Evolutionary conservation across 2,113 vertebrate genomes (phyloP).

Genomic region (Hystrix brachyura): DNA sequence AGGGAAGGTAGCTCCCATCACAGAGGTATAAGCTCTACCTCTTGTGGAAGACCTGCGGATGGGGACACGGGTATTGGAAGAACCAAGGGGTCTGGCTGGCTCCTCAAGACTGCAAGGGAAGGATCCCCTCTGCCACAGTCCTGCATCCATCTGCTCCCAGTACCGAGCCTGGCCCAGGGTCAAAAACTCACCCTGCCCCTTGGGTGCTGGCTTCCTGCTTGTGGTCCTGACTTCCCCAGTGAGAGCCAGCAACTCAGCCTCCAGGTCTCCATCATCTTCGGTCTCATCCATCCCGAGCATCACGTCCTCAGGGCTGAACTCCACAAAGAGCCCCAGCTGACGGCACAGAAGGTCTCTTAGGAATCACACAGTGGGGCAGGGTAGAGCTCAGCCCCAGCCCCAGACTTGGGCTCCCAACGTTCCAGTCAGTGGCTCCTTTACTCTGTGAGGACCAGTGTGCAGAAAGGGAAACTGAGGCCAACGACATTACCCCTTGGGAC

Average conservation of each 20-base stretch:
- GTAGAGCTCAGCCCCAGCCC: background rate
- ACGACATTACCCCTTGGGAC: background rate
- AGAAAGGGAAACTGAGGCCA: slow-evolving; percentile 22
- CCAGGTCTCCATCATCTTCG: slow-evolving; percentile 93
- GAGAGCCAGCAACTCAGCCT: slow-evolving; percentile 96
- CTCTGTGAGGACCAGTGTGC: background rate
- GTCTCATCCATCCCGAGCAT: slow-evolving; percentile 88
- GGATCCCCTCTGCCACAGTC: background rate
- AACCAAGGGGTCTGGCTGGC: background rate
- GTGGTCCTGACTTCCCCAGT: slow-evolving; percentile 87
- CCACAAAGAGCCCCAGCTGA: slow-evolving; percentile 96
- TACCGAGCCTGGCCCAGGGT: background rate
- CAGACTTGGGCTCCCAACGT: background rate
- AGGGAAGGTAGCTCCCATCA: background rate
- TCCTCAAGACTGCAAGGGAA: background rate
- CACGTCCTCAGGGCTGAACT: slow-evolving; percentile 93
- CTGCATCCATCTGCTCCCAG: background rate
- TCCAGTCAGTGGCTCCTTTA: background rate
- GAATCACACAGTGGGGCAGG: background rate
- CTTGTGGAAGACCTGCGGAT: background rate
- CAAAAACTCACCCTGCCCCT: slow-evolving; percentile 89
- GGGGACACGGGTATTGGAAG: background rate
- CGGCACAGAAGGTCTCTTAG: slow-evolving; percentile 47
- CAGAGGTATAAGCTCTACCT: background rate
- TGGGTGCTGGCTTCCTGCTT: slow-evolving; percentile 87